These are phyloP conservation scores for Morpho helenor DNA, from an alignment of 2,888 invertebrate species.

Conservation along the genomic window DNA sequence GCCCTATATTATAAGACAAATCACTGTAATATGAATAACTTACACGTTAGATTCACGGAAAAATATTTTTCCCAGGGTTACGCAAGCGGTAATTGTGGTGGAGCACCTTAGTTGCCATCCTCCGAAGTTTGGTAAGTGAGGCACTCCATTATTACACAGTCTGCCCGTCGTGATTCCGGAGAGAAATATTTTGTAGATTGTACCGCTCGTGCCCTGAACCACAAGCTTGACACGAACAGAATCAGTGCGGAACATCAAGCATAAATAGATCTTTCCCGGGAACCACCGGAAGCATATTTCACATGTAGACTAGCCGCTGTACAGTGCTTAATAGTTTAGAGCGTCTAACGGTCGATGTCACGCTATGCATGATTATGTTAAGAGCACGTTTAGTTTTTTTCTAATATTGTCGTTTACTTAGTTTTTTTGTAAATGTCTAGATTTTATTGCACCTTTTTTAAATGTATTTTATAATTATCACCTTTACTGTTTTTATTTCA, in stretches of 20 bases:
- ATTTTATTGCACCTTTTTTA: constrained; percentile 60
- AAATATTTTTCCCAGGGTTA: constrained; percentile 80
- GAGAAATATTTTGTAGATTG: constrained; percentile 79
- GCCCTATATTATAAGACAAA: constrained; percentile 59
- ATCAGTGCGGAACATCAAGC: constrained; percentile 73
- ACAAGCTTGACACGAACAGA: constrained; percentile 63
- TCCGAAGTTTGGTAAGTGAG: constrained; percentile 79
- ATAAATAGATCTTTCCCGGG: constrained; percentile 78
- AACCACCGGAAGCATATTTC: constrained; percentile 72
- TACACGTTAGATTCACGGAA: constrained; percentile 80
- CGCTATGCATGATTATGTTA: constrained; percentile 76
- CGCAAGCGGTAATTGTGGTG: constrained; percentile 80
- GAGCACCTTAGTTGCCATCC: constrained; percentile 79
- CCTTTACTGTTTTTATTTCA: constrained; percentile 28
- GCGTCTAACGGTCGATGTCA: constrained; percentile 68
- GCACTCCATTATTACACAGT: constrained; percentile 78
- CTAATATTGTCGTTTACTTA: constrained; percentile 46
- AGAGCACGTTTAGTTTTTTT: constrained; percentile 64
- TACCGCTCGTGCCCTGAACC: constrained; percentile 70
- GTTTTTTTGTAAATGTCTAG: constrained; percentile 52
- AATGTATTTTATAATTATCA: constrained; percentile 27
- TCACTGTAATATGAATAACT: constrained; percentile 70
- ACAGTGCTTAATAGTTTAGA: constrained; percentile 57
- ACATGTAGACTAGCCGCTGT: constrained; percentile 70
- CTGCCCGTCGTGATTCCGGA: constrained; percentile 78